phyloP scores from a whole-genome alignment of 2,888 invertebrate species.

The Pterostichus madidus region DNA sequence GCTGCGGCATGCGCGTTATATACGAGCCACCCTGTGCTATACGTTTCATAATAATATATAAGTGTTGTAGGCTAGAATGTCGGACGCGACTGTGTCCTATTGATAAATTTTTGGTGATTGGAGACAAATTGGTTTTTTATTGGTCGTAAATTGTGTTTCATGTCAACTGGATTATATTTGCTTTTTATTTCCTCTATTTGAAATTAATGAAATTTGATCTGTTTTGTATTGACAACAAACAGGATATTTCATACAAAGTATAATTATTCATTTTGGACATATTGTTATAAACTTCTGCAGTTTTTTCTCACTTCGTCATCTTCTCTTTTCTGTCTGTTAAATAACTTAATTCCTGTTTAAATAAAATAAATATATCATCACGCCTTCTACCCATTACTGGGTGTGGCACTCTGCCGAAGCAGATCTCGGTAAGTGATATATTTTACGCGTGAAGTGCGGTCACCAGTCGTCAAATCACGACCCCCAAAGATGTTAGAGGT shows the following conservation, averaged over 20 bases:
- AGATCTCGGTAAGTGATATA: too few relatives aligned
- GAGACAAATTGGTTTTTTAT: slow-evolving; percentile 65
- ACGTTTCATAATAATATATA: slow-evolving; percentile 66
- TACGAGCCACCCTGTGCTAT: slow-evolving; percentile 65
- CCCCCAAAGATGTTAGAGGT: too few relatives aligned
- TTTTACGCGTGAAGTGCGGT: too few relatives aligned
- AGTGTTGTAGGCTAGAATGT: slow-evolving; percentile 61
- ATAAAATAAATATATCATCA: too few relatives aligned
- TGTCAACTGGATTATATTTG: slow-evolving; percentile 55
- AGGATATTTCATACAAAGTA: not conserved
- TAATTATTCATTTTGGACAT: too few relatives aligned
- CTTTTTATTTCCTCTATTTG: slow-evolving; percentile 34
- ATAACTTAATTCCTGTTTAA: too few relatives aligned
- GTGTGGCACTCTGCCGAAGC: too few relatives aligned
- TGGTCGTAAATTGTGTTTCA: slow-evolving; percentile 57
- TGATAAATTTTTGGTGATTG: slow-evolving; percentile 67
- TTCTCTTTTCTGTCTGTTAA: too few relatives aligned
- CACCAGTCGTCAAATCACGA: too few relatives aligned
- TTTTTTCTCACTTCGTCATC: too few relatives aligned
- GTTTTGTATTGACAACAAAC: not conserved
- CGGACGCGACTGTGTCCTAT: slow-evolving; percentile 55
- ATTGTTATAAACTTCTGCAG: too few relatives aligned
- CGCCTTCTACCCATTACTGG: too few relatives aligned
- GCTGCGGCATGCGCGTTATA: slow-evolving; percentile 66
- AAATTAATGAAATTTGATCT: slow-evolving; percentile 31